These are phyloP conservation scores for Saimiri boliviensis DNA, from an alignment of 2,113 vertebrate species.

Conservation along the genomic window DNA sequence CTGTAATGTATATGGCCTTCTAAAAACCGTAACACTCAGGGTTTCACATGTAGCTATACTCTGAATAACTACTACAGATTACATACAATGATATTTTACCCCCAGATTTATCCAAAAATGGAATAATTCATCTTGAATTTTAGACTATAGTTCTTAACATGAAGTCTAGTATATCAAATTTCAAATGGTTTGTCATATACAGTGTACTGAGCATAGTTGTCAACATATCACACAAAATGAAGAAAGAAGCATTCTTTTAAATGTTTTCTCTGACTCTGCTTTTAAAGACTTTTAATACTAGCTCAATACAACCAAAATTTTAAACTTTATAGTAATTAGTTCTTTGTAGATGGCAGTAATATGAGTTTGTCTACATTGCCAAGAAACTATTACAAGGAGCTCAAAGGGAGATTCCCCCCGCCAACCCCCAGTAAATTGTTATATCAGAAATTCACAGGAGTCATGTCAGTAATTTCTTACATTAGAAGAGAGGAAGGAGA, in stretches of 20 bases:
- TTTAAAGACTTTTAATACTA: background rate
- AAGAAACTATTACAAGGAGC: background rate
- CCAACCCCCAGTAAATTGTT: background rate
- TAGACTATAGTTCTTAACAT: constrained; percentile 16
- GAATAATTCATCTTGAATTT: background rate
- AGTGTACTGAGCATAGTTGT: background rate
- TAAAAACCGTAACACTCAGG: background rate
- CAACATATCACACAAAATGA: background rate
- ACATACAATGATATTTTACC: background rate
- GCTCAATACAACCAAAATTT: background rate
- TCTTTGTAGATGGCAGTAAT: constrained; percentile 15
- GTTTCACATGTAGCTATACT: background rate
- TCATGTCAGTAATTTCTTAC: constrained; percentile 38
- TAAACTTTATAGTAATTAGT: background rate
- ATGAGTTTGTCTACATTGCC: background rate
- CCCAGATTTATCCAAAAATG: background rate
- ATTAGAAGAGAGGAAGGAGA: constrained; percentile 52
- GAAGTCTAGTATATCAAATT: background rate
- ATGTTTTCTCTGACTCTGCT: background rate
- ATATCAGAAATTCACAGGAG: background rate
- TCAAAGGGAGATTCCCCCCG: background rate
- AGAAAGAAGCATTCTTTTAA: background rate
- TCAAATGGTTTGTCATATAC: background rate
- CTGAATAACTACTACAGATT: background rate
- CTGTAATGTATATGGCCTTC: background rate